Conservation (phyloP, 53 echinoderm and acorn worm genomes). For the Apostichopus leukothele region DNA sequence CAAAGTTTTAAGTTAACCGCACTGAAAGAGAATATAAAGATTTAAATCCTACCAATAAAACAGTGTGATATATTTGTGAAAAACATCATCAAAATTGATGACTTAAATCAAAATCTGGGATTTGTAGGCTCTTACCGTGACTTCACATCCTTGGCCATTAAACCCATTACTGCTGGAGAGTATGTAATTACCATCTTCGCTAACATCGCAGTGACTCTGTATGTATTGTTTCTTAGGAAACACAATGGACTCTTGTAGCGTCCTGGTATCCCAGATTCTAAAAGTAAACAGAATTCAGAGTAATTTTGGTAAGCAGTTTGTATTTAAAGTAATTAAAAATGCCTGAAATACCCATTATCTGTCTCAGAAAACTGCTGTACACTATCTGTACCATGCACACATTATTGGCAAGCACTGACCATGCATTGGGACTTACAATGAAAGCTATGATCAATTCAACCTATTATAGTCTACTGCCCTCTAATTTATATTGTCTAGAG, state of each 20-base stretch:
- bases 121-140: constrained; percentile 68
- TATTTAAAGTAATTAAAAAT: no score
- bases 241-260: constrained; percentile 71
- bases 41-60: background rate
- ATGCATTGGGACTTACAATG: no score
- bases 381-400: no score
- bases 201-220: constrained; percentile 92
- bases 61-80: background rate
- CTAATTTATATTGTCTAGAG: no score
- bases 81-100: no score
- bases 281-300: background rate
- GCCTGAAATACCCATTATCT: no score
- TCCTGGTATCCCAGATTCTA: constrained; percentile 94
- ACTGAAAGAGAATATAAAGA: background rate
- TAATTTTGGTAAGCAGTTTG: no score
- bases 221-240: constrained; percentile 95
- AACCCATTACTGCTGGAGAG: constrained; percentile 91
- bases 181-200: constrained; percentile 70
- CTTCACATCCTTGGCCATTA: constrained; percentile 87
- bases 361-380: no score
- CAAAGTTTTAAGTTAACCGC: background rate
- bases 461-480: no score
- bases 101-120: background rate
- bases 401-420: no score
- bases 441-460: no score